Evolutionary conservation across 2,113 vertebrate species (phyloP).

Genomic region (Pomatostomus ruficeps): DNA sequence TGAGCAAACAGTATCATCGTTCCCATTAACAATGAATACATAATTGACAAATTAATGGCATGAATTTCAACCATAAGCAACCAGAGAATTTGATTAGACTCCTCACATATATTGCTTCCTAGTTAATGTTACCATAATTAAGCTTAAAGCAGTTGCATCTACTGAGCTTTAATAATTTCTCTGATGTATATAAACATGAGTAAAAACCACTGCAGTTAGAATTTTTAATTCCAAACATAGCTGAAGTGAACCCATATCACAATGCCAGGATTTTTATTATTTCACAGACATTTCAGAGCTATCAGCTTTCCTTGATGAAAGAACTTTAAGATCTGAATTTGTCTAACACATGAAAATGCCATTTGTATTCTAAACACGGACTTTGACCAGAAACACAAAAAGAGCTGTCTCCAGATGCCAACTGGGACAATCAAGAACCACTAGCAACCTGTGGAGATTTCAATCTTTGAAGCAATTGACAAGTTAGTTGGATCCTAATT

Average conservation of each 20-base stretch:
- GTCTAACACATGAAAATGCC: background rate
- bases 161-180: background rate
- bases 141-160: background rate
- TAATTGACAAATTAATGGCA: background rate
- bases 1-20: background rate
- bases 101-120: background rate
- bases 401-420: background rate
- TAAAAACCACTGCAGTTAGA: background rate
- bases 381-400: background rate
- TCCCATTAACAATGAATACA: background rate
- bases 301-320: background rate
- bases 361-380: constrained; percentile 7
- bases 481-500: background rate
- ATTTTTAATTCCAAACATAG: background rate
- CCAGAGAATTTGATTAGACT: background rate
- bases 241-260: background rate
- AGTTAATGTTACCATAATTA: background rate
- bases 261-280: background rate
- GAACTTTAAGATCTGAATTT: background rate
- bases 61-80: background rate
- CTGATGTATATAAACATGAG: background rate
- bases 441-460: background rate
- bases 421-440: constrained; percentile 9
- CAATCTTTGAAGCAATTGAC: constrained; percentile 1
- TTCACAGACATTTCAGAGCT: background rate